These are phyloP conservation scores for Lithosia quadra DNA, from an alignment of 2,888 invertebrate genomes.

Conservation along the genomic window DNA sequence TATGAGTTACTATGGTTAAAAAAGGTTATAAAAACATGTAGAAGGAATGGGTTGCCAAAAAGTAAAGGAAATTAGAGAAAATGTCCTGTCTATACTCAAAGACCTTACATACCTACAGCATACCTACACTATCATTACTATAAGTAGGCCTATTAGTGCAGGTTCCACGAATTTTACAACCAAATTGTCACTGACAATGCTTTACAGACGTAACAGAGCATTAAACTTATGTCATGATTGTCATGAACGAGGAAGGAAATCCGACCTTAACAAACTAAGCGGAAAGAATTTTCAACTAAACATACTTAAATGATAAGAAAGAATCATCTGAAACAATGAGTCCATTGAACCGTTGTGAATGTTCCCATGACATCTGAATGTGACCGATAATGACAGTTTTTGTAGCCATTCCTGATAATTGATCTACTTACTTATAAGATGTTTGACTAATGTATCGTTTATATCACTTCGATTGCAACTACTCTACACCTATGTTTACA, in stretches of 20 bases:
- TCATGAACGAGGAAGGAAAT: constrained; percentile 10
- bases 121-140: too few relatives aligned
- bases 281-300: constrained; percentile 15
- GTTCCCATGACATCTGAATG: constrained; percentile 40
- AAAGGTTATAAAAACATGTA: too few relatives aligned
- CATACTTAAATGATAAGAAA: constrained; percentile 21
- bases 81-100: too few relatives aligned
- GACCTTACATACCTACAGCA: too few relatives aligned
- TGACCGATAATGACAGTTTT: constrained; percentile 26
- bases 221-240: constrained; percentile 4
- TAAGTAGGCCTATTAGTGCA: not conserved
- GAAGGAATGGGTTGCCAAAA: too few relatives aligned
- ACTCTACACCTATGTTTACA: too few relatives aligned
- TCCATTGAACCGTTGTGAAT: constrained; percentile 19
- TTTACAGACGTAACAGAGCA: not conserved
- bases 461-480: too few relatives aligned
- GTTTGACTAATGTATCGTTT: not conserved
- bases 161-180: not conserved
- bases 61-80: too few relatives aligned
- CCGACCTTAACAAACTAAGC: constrained; percentile 8
- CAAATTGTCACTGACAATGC: not conserved
- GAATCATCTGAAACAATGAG: constrained; percentile 35
- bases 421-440: not conserved
- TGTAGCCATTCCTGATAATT: constrained; percentile 12
- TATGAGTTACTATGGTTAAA: too few relatives aligned